Base-by-base conservation (phyloP, 2,888 invertebrate species). In the Caenorhabditis wallacei region DNA sequence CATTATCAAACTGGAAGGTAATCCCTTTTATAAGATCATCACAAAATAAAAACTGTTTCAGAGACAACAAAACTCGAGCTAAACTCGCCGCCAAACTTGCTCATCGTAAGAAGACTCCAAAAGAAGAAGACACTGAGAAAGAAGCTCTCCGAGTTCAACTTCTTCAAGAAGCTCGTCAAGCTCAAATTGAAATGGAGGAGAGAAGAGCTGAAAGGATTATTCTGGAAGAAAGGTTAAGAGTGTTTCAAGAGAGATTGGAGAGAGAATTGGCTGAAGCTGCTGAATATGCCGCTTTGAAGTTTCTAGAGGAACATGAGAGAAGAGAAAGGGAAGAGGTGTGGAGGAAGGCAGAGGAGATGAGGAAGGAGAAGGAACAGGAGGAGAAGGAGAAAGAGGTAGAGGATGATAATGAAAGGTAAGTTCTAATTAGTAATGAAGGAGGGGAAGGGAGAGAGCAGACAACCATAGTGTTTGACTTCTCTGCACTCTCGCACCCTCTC, bases 41-140 rank as follows among this genome's bases (percentile, higher is more conserved):
- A 10, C 11, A 4, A 43, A 43, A 8, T n/a, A n/a, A 16, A 43
- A 13, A 10, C 16, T 48, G 13, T 61, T 61, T 24, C 43, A 61
- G 61, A 46, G 61, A 61, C 16, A 61, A 40, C 24, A 24, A 16
- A 43, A 24, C 24, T 13, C 7, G 43, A 10, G 61, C 61, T 4
- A 61, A 61, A 24, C 61, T 61, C 7, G 43, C 61, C n/a, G 61
- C 61, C 1, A 61, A 61, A 61, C 43, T 61, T 0, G 61, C 61
- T n/a, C 43, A 61, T 40, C 37, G 61, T 24, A 24, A 59, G 37
- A 18, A 59, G 40, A 20, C 59, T 16, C 11, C 18, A 1, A n/a
- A 13, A 13, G 40, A 40, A 40, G 40, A 40, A 10, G 10, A n/a
- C n/a, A n/a, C 2, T 7, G 61, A 61, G 8, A 61, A 61, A 26